phyloP scores from a whole-genome alignment of 1,140 invertebrate genomes.

The Apis cerana region DNA sequence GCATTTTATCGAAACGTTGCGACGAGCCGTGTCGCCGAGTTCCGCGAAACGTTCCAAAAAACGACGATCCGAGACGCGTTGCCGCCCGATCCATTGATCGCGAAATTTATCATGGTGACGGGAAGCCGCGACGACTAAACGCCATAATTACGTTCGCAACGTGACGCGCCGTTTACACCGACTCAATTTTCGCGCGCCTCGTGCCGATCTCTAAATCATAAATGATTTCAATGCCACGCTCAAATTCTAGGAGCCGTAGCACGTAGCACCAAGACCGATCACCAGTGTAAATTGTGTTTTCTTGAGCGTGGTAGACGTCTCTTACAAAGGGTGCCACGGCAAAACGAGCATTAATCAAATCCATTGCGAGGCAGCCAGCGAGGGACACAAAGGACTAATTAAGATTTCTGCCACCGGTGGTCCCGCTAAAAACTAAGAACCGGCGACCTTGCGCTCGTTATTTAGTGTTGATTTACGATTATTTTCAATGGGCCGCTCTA shows the following conservation, averaged over 20 bases:
- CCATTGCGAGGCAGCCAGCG: constrained; percentile 35
- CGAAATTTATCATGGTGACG: constrained; percentile 20
- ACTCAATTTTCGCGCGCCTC: constrained; percentile 19
- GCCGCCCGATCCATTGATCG: constrained; percentile 6
- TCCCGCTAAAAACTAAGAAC: constrained; percentile 26
- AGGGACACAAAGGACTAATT: constrained; percentile 65
- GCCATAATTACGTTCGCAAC: constrained; percentile 27
- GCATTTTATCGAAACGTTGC: not conserved
- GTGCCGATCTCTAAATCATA: constrained; percentile 55
- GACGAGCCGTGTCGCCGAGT: not conserved
- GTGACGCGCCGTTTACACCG: not conserved
- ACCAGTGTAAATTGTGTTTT: constrained; percentile 61
- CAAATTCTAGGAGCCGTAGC: constrained; percentile 29
- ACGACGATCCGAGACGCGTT: not conserved
- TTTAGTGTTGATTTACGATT: constrained; percentile 64
- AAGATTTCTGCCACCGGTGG: constrained; percentile 58
- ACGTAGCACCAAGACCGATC: constrained; percentile 31
- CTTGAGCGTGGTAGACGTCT: constrained; percentile 55
- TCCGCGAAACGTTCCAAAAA: not conserved
- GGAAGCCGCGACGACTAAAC: not conserved
- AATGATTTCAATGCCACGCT: constrained; percentile 46
- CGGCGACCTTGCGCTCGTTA: constrained; percentile 59
- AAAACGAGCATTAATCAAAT: constrained; percentile 66
- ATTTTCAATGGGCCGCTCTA: constrained; percentile 47
- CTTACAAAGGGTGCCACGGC: constrained; percentile 60